Evolutionary conservation across 2,888 invertebrate genomes (phyloP).

Genomic region (Oscheius sp.): DNA sequence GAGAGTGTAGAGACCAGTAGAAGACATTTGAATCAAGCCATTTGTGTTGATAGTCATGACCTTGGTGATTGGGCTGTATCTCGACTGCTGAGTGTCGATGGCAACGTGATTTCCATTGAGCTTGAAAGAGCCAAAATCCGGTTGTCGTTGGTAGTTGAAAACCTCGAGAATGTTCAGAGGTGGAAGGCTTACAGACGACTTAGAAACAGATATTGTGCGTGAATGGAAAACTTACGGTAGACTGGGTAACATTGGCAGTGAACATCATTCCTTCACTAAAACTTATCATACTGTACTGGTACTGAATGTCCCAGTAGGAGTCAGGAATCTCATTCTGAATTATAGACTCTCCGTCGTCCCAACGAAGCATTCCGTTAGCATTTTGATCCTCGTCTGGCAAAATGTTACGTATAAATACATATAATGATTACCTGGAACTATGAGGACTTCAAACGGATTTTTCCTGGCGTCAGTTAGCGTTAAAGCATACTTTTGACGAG

Average conservation of each 20-base stretch:
- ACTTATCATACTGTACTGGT: neutral
- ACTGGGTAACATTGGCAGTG: neutral
- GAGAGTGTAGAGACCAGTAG: too few relatives aligned
- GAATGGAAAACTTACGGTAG: neutral
- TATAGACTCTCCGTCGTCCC: slow-evolving; percentile 62
- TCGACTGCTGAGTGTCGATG: too few relatives aligned
- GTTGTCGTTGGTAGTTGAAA: slow-evolving; percentile 50
- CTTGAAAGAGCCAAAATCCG: slow-evolving; percentile 52
- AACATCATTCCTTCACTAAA: neutral
- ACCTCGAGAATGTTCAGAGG: slow-evolving; percentile 59
- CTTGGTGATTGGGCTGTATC: too few relatives aligned
- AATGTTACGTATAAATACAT: too few relatives aligned
- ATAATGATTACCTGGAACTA: slow-evolving; percentile 57
- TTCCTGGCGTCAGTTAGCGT: slow-evolving; percentile 75
- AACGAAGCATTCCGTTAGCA: slow-evolving; percentile 60
- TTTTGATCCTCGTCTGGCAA: slow-evolving; percentile 22
- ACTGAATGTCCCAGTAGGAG: neutral
- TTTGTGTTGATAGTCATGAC: too few relatives aligned
- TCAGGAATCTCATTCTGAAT: slow-evolving; percentile 10
- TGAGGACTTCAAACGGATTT: slow-evolving; percentile 80
- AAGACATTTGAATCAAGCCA: too few relatives aligned
- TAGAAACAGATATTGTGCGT: neutral
- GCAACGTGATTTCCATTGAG: slow-evolving; percentile 24
- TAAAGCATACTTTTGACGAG: slow-evolving; percentile 74
- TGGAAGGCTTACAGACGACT: slow-evolving; percentile 36